These are phyloP conservation scores for Tachina fera DNA, from an alignment of 2,888 invertebrate species.

Conservation along the genomic window DNA sequence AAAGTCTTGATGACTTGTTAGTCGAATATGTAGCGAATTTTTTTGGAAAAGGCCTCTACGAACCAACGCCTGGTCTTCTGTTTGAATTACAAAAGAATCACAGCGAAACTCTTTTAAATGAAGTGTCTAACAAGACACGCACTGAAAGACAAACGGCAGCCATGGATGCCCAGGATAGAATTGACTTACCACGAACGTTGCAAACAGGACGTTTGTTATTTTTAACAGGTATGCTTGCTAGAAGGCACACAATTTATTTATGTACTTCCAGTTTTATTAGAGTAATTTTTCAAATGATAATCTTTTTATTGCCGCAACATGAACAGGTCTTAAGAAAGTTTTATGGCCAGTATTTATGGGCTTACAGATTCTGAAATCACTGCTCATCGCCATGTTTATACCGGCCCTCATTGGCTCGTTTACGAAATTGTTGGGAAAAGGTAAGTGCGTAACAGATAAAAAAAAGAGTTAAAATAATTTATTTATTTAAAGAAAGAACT, in stretches of 20 bases:
- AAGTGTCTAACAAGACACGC: slow-evolving; percentile 7
- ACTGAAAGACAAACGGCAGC: slow-evolving; percentile 82
- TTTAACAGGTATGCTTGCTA: slow-evolving; percentile 84
- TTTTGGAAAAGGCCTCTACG: slow-evolving; percentile 77
- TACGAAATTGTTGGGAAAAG: slow-evolving; percentile 93
- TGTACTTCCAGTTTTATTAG: not conserved
- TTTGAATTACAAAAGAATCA: slow-evolving; percentile 76
- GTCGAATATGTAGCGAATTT: slow-evolving; percentile 78
- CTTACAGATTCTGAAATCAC: slow-evolving; percentile 91
- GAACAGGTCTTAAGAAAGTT: slow-evolving; percentile 92
- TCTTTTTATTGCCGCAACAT: slow-evolving; percentile 80
- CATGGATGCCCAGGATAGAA: slow-evolving; percentile 83
- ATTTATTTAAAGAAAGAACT: no score
- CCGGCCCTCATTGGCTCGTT: slow-evolving; percentile 92
- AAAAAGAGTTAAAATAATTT: not conserved
- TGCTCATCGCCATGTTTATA: slow-evolving; percentile 92
- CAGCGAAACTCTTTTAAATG: slow-evolving; percentile 71
- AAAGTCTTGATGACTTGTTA: slow-evolving; percentile 77
- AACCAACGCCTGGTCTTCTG: slow-evolving; percentile 77
- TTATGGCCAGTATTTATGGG: slow-evolving; percentile 92
- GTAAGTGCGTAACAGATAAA: slow-evolving; percentile 81
- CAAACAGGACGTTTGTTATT: slow-evolving; percentile 87
- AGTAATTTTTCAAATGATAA: not conserved
- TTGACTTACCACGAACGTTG: slow-evolving; percentile 85
- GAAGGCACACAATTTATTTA: not conserved